These are phyloP conservation scores for Microctonus brassicae DNA, from an alignment of 2,888 invertebrate genomes.

Conservation along the genomic window DNA sequence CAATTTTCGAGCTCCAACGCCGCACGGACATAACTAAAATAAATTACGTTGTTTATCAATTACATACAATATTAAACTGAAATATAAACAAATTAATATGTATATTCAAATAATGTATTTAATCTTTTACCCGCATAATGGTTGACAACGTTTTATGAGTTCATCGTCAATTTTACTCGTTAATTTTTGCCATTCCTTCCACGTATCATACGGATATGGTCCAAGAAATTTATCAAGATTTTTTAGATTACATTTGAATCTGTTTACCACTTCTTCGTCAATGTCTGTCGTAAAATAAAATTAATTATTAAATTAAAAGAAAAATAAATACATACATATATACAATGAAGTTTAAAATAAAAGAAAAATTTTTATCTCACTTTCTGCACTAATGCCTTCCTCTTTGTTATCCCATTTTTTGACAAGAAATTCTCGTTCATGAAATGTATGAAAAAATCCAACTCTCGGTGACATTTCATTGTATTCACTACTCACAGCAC, in stretches of 20 bases:
- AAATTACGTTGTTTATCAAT: too few species aligned
- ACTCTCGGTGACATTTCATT: constrained; percentile 75
- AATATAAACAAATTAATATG: too few species aligned
- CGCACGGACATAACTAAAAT: constrained; percentile 75
- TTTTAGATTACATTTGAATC: constrained; percentile 78
- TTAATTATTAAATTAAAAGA: too few species aligned
- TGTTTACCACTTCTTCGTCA: constrained; percentile 76
- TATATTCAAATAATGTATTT: too few species aligned
- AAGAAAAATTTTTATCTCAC: constrained; percentile 64
- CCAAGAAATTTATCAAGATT: constrained; percentile 86
- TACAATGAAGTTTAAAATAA: background rate
- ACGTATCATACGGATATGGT: constrained; percentile 91
- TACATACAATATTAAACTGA: too few species aligned
- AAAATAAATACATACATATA: background rate
- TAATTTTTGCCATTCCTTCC: constrained; percentile 87
- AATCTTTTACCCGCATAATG: constrained; percentile 75
- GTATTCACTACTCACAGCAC: constrained; percentile 71
- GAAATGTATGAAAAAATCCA: constrained; percentile 90
- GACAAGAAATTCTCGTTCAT: constrained; percentile 85
- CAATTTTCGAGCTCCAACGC: constrained; percentile 84
- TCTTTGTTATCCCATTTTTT: constrained; percentile 86
- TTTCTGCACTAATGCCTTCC: constrained; percentile 79
- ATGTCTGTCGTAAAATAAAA: too few species aligned
- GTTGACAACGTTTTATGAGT: constrained; percentile 76
- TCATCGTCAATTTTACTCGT: constrained; percentile 71